A percentile compares a stretch with the other conserved stretches of the same genome.
These are phyloP conservation scores for Drosophila melanica DNA, from an alignment of 1,140 invertebrate species.

Conservation along the genomic window DNA sequence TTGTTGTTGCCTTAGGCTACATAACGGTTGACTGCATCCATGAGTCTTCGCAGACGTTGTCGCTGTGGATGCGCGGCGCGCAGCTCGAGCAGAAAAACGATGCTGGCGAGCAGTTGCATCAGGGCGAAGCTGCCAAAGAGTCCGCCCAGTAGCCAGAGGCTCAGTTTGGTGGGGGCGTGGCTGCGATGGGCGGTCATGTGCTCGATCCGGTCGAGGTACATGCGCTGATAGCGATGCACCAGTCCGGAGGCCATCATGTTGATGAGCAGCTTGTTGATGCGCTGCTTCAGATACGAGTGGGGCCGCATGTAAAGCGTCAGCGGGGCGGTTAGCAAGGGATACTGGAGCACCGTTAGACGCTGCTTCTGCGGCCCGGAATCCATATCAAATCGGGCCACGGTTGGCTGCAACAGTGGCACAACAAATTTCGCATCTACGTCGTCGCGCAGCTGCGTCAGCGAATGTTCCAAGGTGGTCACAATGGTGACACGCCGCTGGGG, in stretches of 20 bases:
- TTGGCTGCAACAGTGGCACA: slow-evolving; percentile 54
- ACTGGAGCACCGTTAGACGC: slow-evolving; percentile 41
- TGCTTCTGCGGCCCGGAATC: slow-evolving; percentile 21
- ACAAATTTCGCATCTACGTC: slow-evolving; percentile 42
- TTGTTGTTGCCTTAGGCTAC: slow-evolving; percentile 16
- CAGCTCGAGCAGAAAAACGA: slow-evolving; percentile 59
- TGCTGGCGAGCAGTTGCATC: slow-evolving; percentile 46
- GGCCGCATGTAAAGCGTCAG: slow-evolving; percentile 74
- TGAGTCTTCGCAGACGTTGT: slow-evolving; percentile 10
- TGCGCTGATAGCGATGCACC: slow-evolving; percentile 48
- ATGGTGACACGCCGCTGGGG: neutral
- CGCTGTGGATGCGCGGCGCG: neutral
- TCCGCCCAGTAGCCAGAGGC: slow-evolving; percentile 51
- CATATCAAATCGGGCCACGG: slow-evolving; percentile 41
- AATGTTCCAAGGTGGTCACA: neutral
- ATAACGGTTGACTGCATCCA: slow-evolving; percentile 41
- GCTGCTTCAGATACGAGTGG: slow-evolving; percentile 64
- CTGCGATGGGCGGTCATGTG: slow-evolving; percentile 8
- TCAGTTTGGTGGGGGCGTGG: slow-evolving; percentile 45
- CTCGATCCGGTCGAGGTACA: slow-evolving; percentile 61
- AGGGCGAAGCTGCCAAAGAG: slow-evolving; percentile 44
- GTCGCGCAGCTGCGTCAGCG: slow-evolving; percentile 39
- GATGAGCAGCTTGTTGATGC: slow-evolving; percentile 59
- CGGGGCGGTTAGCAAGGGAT: slow-evolving; percentile 58
- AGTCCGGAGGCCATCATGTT: slow-evolving; percentile 69